Conservation (phyloP, 2,888 invertebrate species). For the Perizoma affinitatum region DNA sequence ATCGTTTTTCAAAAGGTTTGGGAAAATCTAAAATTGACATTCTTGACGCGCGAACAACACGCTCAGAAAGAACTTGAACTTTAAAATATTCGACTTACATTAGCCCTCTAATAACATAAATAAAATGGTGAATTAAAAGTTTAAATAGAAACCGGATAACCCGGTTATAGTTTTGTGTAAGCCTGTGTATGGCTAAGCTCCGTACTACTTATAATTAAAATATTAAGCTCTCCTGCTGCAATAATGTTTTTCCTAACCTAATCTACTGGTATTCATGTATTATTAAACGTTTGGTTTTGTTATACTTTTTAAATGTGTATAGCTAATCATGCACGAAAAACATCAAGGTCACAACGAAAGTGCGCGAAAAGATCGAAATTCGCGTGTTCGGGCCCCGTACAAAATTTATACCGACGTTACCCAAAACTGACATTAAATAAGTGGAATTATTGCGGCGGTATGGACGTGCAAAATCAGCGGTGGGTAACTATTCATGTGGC, state of each 20-base stretch:
- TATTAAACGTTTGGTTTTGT: constrained; percentile 5
- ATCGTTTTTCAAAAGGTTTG: constrained; percentile 28
- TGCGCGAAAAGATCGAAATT: constrained; percentile 59
- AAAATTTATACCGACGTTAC: constrained; percentile 53
- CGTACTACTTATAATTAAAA: constrained; percentile 16
- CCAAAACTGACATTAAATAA: constrained; percentile 67
- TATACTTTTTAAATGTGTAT: constrained; percentile 27
- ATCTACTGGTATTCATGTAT: constrained; percentile 15
- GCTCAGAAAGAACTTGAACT: constrained; percentile 25
- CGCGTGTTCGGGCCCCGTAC: constrained; percentile 61
- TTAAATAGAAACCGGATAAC: constrained; percentile 6
- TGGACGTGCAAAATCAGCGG: constrained; percentile 80
- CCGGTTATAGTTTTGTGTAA: constrained; percentile 8
- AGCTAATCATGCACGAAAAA: constrained; percentile 43
- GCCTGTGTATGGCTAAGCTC: constrained; percentile 4
- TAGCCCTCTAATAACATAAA: constrained; percentile 14
- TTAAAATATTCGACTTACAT: constrained; percentile 20
- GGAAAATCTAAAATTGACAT: constrained; percentile 29
- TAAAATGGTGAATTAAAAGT: constrained; percentile 15
- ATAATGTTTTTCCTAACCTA: constrained; percentile 15
- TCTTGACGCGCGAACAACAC: constrained; percentile 17
- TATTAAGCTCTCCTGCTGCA: constrained; percentile 11
- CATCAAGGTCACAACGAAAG: constrained; percentile 51
- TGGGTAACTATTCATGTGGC: constrained; percentile 68
- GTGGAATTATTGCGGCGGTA: constrained; percentile 62